Percentiles rank a stretch among this genome's conserved stretches.
phyloP scores from a whole-genome alignment of 2,113 vertebrate genomes.

The Hippocampus comes region DNA sequence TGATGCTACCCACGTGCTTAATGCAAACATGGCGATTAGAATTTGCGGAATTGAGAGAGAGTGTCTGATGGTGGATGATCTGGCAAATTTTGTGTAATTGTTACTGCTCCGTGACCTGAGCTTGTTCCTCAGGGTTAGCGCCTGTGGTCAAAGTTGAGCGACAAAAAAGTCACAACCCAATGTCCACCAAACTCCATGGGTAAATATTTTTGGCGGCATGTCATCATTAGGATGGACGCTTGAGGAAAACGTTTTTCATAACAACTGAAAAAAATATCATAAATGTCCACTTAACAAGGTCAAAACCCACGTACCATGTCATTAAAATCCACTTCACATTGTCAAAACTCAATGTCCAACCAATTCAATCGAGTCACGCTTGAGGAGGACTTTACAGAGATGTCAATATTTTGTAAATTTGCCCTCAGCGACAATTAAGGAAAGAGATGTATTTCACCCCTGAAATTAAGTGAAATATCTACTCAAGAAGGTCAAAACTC shows the following conservation, averaged over 20 bases:
- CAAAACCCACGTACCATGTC: background rate
- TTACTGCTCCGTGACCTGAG: background rate
- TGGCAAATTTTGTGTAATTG: background rate
- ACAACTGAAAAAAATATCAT: background rate
- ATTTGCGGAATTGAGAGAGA: background rate
- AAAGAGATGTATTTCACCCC: no score
- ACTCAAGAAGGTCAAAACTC: no score
- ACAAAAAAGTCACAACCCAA: background rate
- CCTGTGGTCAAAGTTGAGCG: background rate
- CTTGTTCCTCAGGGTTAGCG: background rate
- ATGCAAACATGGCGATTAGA: conserved; percentile 5
- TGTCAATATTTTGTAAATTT: no score
- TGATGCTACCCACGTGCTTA: conserved; percentile 53
- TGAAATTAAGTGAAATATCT: no score
- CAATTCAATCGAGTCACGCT: background rate
- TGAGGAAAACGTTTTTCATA: background rate
- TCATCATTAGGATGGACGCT: background rate
- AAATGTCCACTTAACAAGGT: background rate
- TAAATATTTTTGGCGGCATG: background rate
- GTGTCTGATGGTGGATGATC: background rate
- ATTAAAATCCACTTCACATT: no score
- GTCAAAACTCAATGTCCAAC: no score
- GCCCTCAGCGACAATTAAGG: no score
- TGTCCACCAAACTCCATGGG: background rate
- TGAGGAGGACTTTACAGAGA: background rate